Base-by-base conservation (phyloP, 2,113 vertebrate species). In the Podarcis raffonei region DNA sequence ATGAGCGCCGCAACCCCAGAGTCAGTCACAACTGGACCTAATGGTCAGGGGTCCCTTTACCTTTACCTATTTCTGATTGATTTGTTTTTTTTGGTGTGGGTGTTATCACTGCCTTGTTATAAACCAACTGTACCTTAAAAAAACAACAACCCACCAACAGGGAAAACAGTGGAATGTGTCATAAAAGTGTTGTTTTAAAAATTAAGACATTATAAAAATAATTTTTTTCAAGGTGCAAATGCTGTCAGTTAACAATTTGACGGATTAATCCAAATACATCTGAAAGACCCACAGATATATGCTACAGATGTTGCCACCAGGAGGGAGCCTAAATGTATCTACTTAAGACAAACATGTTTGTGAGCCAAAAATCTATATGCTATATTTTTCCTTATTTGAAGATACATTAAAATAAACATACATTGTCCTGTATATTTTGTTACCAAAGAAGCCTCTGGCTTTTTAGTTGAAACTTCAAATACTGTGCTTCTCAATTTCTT, bases 401-500 rank as follows among this genome's bases (percentile, higher is more conserved):
- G 71, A 42, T 91, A 89, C 68, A 90, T 85, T 66, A 20, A 91
- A 93, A 37, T 2, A 35, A 39, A 87, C 22, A 32, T 42, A 81
- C 82, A 93, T 85, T 78, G 25, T 6, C 22, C 3, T 89, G 68
- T 72, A 78, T 83, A 76, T 5, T 92, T 91, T 82, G 88, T 89
- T 86, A 80, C 78, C 89, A 84, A 13, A 0, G 37, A 87, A 92
- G 91, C 90, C 87, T 92, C 85, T 2, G 69, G 87, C 89, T 87
- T 82, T 91, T 94, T 69, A 89, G n/a, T 68, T 39, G 79, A 83
- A 93, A 92, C 92, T 95, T 94, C 90, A 91, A 92, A 85, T 48
- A 78, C 87, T 65, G 37, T 85, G 83, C 87, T 95, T 93, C 94
- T 92, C 95, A 57, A 92, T 93, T 91, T 88, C 84, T 94, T 95